Evolutionary conservation across 2,113 vertebrate genomes (phyloP).

Genomic region (Sebastes schlegelii): DNA sequence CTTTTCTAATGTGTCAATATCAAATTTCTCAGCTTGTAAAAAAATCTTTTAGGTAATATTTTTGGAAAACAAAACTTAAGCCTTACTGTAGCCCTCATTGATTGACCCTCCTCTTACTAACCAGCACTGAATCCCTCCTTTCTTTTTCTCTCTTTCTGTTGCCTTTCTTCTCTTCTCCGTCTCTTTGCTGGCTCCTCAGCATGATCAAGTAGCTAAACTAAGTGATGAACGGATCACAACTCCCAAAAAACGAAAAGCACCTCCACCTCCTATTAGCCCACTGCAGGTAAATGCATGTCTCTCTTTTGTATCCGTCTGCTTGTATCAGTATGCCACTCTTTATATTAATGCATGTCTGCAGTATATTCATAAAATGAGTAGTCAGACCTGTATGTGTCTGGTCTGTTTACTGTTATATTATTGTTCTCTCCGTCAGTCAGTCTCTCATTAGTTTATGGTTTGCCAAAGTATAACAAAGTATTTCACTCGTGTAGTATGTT

Average conservation of each 20-base stretch:
- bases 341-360: slow-evolving; percentile 45
- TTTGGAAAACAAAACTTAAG: slow-evolving; percentile 28
- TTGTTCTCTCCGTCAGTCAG: not conserved
- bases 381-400: not conserved
- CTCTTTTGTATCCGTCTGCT: slow-evolving; percentile 33
- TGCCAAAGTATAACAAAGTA: not conserved
- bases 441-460: slow-evolving; percentile 1
- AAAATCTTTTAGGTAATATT: slow-evolving; percentile 29
- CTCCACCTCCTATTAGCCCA: slow-evolving; percentile 97
- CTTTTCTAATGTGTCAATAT: slow-evolving; percentile 5
- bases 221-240: slow-evolving; percentile 97
- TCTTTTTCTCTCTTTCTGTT: slow-evolving; percentile 50
- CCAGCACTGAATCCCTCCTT: slow-evolving; percentile 66
- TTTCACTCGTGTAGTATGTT: not conserved
- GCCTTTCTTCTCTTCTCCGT: slow-evolving; percentile 44
- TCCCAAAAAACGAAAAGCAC: slow-evolving; percentile 99
- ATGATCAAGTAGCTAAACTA: slow-evolving; percentile 97
- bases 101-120: slow-evolving; percentile 74
- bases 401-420: not conserved
- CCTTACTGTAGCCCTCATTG: slow-evolving; percentile 35
- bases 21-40: slow-evolving; percentile 15
- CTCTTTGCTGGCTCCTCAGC: slow-evolving; percentile 90
- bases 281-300: slow-evolving; percentile 90
- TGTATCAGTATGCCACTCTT: slow-evolving; percentile 38
- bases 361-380: slow-evolving; percentile 19